Base-by-base conservation (phyloP, 1,140 invertebrate species). In the Hermetia illucens region DNA sequence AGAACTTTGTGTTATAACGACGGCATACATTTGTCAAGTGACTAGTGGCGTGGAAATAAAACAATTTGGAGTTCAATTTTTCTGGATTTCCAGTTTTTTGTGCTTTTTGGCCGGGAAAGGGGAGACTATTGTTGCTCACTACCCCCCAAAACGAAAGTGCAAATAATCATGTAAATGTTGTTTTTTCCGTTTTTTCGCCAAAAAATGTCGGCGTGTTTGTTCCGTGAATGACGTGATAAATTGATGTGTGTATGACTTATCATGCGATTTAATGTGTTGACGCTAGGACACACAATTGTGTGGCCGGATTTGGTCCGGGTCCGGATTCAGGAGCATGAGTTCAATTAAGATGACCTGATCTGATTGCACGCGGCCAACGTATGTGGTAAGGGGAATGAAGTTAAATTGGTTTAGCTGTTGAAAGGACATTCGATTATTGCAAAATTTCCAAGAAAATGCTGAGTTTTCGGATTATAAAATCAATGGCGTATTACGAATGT, bases 91-190 rank as follows among this genome's bases (percentile, higher is more conserved):
- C n/a, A n/a, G n/a, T n/a, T n/a, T n/a, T n/a, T n/a, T n/a, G n/a
- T n/a, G 24, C 8, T 8, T 27, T 8, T 27, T 8, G 8, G 8
- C 24, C 24, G 13, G 24, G 8, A 13, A 27, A 13, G 24, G 24
- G 8, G 24, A 9, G 8, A 8, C 24, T 8, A 27, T n/a, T n/a
- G n/a, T n/a, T n/a, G 24, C 8, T 27, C 24, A 9, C 24, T 9
- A 13, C 13, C 24, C 24, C 8, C 13, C 24, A 27, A 27, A 27
- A 27, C 24, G n/a, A n/a, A n/a, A n/a, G n/a, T 27, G 24, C 24
- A 27, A 27, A 27, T 27, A 27, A 27, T 27, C 24, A 27, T 27
- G 24, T 27, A 27, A 27, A 27, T 27, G 24, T 27, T 27, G 24
- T 27, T 27, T 27, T 27, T 27, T 27, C 24, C 24, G 24, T 27